Evolutionary conservation across 2,888 invertebrate species (phyloP), one percentile per base, ranked within the genome.

Genomic region (Periphyllus acericola): DNA sequence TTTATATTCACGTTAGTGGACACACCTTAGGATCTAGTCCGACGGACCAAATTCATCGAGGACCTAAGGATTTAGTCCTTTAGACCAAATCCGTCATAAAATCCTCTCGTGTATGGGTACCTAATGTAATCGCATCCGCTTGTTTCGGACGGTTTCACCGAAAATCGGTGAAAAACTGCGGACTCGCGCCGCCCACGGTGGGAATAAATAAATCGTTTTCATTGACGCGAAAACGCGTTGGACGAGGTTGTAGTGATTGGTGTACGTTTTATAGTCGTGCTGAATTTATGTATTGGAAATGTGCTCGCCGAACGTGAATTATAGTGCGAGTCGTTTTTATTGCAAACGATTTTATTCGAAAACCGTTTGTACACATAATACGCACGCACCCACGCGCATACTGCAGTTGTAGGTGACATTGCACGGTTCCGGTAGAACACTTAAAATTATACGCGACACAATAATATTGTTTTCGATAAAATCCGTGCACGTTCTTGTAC

Each of bases 131-230:
- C n/a, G n/a, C n/a, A n/a, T n/a, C n/a, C n/a, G n/a, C n/a, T n/a
- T n/a, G n/a, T n/a, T n/a, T n/a, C n/a, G n/a, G n/a, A n/a, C 5
- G 60, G 25, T 25, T 60, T 60, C 1, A 0, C 3, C 6, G 21
- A 25, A 9, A 25, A 25, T 6, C 9, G 60, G 60, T n/a, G n/a
- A n/a, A n/a, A n/a, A n/a, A 55, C 60, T 60, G 76, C 17, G 19
- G 36, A 6, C 36, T 6, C 6, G 36, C 36, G n/a, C 2, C 5
- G 40, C 19, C 29, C 46, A 14, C 46, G 46, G 14, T 6, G 17
- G 76, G 46, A 76, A 76, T 60, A 76, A 29, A 78, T 78, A 78
- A 78, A 78, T 78, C 52, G 52, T 32, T 78, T 78, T 40, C 55
- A 21, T 52, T 21, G 78, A 78, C 25, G 25, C 14, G 52, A 52